phyloP scores from a whole-genome alignment of 2,888 invertebrate genomes.

The Meta bourneti region DNA sequence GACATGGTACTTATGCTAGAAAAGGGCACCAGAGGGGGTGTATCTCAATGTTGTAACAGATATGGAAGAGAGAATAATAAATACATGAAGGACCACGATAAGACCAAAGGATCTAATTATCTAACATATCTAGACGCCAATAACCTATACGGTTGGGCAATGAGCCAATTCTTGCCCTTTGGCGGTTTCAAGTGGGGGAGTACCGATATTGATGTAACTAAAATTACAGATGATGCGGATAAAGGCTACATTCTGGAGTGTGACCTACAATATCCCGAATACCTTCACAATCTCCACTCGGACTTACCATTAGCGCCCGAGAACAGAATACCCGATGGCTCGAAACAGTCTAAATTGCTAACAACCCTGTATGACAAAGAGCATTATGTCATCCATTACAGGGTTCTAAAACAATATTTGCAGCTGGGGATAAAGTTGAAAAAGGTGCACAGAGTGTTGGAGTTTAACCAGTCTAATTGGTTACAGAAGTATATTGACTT shows the following conservation, averaged over 20 bases:
- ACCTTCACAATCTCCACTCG: no score
- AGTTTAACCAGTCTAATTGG: conserved; percentile 59
- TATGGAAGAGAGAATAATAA: conserved; percentile 64
- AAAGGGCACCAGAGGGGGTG: conserved; percentile 77
- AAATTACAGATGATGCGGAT: conserved; percentile 12
- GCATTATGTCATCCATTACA: conserved; percentile 78
- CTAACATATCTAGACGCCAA: no score
- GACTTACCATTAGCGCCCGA: conserved; percentile 74
- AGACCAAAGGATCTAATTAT: conserved; percentile 37
- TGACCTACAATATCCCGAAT: conserved; percentile 33
- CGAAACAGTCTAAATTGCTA: conserved; percentile 63
- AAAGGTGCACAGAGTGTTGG: conserved; percentile 77
- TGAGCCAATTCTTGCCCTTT: conserved; percentile 64
- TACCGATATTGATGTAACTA: not conserved
- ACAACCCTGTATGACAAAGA: conserved; percentile 64
- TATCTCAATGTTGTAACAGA: conserved; percentile 54
- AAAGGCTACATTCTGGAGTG: conserved; percentile 51
- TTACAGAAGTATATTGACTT: conserved; percentile 74
- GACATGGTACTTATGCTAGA: conserved; percentile 78
- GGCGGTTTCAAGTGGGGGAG: conserved; percentile 57
- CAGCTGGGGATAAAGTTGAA: conserved; percentile 77
- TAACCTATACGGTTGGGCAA: conserved; percentile 76
- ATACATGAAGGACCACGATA: conserved; percentile 54
- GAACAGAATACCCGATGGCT: conserved; percentile 37
- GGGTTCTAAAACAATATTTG: conserved; percentile 72